These are phyloP conservation scores for Wiebesia pumilae DNA, from an alignment of 1,140 invertebrate species.

Conservation along the genomic window DNA sequence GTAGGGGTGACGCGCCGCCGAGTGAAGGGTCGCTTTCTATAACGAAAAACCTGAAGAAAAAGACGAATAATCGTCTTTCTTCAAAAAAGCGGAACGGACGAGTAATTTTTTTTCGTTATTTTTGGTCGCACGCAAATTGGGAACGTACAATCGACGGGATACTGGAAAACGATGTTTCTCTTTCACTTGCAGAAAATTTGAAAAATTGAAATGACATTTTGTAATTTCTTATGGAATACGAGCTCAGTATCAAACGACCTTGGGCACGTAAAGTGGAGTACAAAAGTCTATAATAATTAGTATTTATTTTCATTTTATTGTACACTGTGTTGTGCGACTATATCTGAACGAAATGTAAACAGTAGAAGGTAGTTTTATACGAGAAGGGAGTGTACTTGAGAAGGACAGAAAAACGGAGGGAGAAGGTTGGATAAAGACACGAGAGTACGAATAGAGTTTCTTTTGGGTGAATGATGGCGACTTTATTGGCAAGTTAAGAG, in stretches of 20 bases:
- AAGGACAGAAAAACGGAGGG: neutral
- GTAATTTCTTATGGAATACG: too few relatives aligned
- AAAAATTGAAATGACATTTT: too few relatives aligned
- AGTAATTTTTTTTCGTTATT: neutral
- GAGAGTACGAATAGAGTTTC: constrained; percentile 58
- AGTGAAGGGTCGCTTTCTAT: constrained; percentile 56
- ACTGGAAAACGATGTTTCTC: too few relatives aligned
- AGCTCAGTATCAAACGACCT: too few relatives aligned
- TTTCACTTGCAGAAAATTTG: too few relatives aligned
- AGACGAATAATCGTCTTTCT: neutral
- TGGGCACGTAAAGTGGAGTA: neutral
- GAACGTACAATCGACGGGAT: neutral
- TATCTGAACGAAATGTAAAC: neutral
- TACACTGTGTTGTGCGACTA: neutral
- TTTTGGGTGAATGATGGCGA: constrained; percentile 60
- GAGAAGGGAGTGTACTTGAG: constrained; percentile 42
- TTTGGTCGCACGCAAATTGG: neutral
- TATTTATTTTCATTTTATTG: neutral
- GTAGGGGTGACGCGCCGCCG: constrained; percentile 54
- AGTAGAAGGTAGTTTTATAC: neutral
- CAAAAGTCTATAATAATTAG: too few relatives aligned
- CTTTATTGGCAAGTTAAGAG: constrained; percentile 64
- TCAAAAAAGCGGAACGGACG: neutral
- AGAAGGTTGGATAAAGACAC: constrained; percentile 23
- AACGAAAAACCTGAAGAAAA: constrained; percentile 55